Conservation (phyloP, 2,797 vertebrate species). For the Chiloscyllium punctatum region DNA sequence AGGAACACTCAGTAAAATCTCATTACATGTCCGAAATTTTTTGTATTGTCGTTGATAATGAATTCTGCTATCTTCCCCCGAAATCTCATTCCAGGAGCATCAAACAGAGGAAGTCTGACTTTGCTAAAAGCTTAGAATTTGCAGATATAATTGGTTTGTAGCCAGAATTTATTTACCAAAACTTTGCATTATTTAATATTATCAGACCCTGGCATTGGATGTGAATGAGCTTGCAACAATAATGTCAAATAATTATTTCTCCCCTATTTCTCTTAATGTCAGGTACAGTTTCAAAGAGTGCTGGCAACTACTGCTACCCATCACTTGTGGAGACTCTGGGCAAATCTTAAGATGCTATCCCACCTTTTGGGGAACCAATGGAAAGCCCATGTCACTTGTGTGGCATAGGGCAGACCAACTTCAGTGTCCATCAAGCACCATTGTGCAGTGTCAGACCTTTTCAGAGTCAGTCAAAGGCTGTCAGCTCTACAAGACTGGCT, state of each 20-base stretch:
- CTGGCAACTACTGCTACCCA: neutral
- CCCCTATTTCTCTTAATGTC: neutral
- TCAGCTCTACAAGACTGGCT: neutral
- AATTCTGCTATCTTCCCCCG: neutral
- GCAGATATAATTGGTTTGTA: neutral
- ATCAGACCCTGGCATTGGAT: neutral
- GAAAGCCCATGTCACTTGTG: too few species aligned
- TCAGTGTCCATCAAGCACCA: too few species aligned
- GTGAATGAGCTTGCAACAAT: neutral
- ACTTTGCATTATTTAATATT: neutral
- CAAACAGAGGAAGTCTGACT: neutral
- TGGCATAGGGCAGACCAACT: too few species aligned
- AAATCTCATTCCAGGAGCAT: neutral
- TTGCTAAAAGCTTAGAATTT: neutral
- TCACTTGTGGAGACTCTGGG: neutral
- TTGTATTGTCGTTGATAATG: conserved; percentile 20
- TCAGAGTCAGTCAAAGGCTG: neutral
- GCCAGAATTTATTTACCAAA: neutral
- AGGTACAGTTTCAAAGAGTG: neutral
- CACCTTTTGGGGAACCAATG: too few species aligned
- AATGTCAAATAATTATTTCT: neutral
- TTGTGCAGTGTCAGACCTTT: too few species aligned
- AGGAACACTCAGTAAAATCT: conserved; percentile 17
- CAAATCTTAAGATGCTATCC: neutral
- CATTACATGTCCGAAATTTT: neutral